These are phyloP conservation scores for Triplophysa siluroides DNA, from an alignment of 2,113 vertebrate genomes.

Conservation along the genomic window DNA sequence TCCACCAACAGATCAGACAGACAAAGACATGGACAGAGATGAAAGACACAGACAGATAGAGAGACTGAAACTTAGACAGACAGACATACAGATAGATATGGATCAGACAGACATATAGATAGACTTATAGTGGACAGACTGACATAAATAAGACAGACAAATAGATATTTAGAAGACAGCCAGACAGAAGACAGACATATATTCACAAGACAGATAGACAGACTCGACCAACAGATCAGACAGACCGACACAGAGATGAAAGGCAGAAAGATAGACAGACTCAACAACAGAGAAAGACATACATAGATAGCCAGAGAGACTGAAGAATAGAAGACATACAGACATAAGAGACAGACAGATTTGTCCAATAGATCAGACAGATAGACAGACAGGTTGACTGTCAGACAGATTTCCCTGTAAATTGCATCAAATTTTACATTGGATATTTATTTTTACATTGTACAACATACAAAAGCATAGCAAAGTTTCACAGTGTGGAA, in stretches of 20 bases:
- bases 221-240: neutral
- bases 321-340: neutral
- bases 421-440: slow-evolving; percentile 43
- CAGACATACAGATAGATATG: neutral
- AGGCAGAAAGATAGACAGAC: neutral
- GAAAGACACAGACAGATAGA: neutral
- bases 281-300: neutral
- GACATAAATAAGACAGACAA: neutral
- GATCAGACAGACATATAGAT: neutral
- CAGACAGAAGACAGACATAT: neutral
- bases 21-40: neutral
- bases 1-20: neutral
- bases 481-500: slow-evolving; percentile 86
- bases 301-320: neutral
- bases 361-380: neutral
- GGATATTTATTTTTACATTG: slow-evolving; percentile 79
- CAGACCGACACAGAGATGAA: neutral
- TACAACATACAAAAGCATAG: slow-evolving; percentile 90
- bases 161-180: neutral
- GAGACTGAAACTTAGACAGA: neutral
- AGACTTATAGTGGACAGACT: neutral
- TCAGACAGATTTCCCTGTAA: slow-evolving; percentile 35
- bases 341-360: neutral
- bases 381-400: neutral
- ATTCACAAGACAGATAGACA: neutral